Conservation (phyloP, 2,797 vertebrate species). For the Aulostomus chinensis region DNA sequence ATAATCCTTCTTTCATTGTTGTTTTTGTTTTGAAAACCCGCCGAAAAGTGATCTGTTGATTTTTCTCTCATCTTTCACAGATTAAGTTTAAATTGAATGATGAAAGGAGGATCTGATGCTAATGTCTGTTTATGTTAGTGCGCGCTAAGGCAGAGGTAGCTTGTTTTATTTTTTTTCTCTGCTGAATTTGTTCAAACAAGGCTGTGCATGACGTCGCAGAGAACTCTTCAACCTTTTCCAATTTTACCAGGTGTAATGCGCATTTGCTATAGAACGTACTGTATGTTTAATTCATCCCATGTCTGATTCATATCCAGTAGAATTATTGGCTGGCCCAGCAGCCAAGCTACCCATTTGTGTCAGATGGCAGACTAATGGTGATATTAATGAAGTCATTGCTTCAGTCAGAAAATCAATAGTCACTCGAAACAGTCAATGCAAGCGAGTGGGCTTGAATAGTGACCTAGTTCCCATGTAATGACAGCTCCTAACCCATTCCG, state of each 20-base stretch:
- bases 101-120: slow-evolving; percentile 57
- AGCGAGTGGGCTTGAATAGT: slow-evolving; percentile 73
- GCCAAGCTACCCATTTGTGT: slow-evolving; percentile 75
- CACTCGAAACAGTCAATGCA: slow-evolving; percentile 76
- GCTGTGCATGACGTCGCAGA: neutral
- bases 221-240: slow-evolving; percentile 33
- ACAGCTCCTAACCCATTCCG: slow-evolving; percentile 64
- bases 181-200: slow-evolving; percentile 29
- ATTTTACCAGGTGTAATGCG: slow-evolving; percentile 43
- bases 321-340: slow-evolving; percentile 65
- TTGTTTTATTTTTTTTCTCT: slow-evolving; percentile 10
- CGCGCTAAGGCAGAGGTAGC: slow-evolving; percentile 28
- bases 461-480: slow-evolving; percentile 82
- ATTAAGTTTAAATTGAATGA: slow-evolving; percentile 76
- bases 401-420: slow-evolving; percentile 85
- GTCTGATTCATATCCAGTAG: slow-evolving; percentile 61
- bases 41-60: slow-evolving; percentile 78
- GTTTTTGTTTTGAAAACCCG: slow-evolving; percentile 73
- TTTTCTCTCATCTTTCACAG: slow-evolving; percentile 73
- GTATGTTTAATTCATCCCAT: slow-evolving; percentile 67
- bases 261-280: slow-evolving; percentile 58
- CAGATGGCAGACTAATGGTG: slow-evolving; percentile 81
- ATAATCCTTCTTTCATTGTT: slow-evolving; percentile 78
- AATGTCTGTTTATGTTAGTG: slow-evolving; percentile 61
- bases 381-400: slow-evolving; percentile 87